Base-by-base conservation (phyloP, 2,113 vertebrate species). In the Anoplopoma fimbria region DNA sequence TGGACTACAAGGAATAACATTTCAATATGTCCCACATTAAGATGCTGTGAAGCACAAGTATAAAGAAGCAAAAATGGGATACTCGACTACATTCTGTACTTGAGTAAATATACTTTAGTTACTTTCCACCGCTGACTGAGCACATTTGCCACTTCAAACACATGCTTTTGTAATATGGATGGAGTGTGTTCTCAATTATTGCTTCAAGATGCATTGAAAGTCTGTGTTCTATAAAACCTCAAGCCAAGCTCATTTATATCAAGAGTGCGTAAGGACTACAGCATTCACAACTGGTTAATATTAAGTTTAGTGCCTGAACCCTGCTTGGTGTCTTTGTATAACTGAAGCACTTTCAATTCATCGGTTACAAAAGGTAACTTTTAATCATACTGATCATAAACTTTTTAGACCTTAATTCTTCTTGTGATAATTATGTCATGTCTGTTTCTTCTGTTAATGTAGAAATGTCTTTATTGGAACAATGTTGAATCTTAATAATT, bases 161-260 rank as follows among this genome's bases (percentile, higher is more conserved):
- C 69, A 73, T 67, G 75, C 78, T 86, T 72, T 33, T 57, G 53
- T 70, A 71, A 81, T 14, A 19, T 34, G 67, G 27, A 72, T 85
- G 49, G 65, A 70, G 79, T 79, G 69, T 79, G 73, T 76, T 79
- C 51, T 85, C 82, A 87, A 67, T 91, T 88, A 89, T 88, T 91
- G 88, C 82, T 87, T 90, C 83, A 89, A 91, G 83, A 89, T 89
- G 79, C 76, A 60, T 53, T 42, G 71, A 68, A 25, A 79, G 64
- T 31, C 60, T 75, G 80, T 69, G 31, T 76, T 84, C 31, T 79
- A 79, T 77, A 38, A 86, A 84, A 85, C 23, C 61, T 83, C 67
- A 38, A 17, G 79, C 84, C 60, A 63, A 29, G 29, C 64, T 82
- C 77, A 57, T 87, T 88, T 85, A 75, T 53, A 63, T 49, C 42